Evolutionary conservation across 2,888 invertebrate genomes (phyloP).

Genomic region (Mantis religiosa): DNA sequence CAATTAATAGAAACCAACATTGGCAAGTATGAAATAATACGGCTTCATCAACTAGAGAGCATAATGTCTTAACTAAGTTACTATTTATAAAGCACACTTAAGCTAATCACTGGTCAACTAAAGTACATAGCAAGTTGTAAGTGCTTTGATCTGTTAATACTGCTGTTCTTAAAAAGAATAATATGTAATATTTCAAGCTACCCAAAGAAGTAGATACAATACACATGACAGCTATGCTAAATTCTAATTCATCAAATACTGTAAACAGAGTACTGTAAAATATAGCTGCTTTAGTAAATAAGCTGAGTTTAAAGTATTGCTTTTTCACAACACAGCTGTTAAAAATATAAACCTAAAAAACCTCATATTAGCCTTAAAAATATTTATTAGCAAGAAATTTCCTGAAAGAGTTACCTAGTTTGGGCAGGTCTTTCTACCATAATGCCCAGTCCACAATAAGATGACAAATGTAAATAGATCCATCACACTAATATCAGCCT

Average conservation of each 20-base stretch:
- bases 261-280: not conserved
- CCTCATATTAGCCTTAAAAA: not conserved
- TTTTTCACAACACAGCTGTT: not conserved
- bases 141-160: not conserved
- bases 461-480: not conserved
- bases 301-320: no score
- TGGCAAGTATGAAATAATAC: no score
- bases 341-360: not conserved
- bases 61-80: no score
- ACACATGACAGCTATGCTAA: not conserved
- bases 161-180: not conserved
- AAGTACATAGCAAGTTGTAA: not conserved
- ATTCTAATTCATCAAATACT: not conserved
- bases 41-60: no score
- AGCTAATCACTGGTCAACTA: not conserved
- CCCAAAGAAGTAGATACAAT: not conserved
- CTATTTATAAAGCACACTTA: no score
- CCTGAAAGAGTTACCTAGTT: not conserved
- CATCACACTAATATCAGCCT: not conserved
- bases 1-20: no score
- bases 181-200: not conserved
- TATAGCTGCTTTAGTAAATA: not conserved
- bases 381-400: not conserved
- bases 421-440: not conserved
- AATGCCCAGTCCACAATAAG: not conserved